phyloP scores from a whole-genome alignment of 2,888 invertebrate genomes.

The Troides aeacus region DNA sequence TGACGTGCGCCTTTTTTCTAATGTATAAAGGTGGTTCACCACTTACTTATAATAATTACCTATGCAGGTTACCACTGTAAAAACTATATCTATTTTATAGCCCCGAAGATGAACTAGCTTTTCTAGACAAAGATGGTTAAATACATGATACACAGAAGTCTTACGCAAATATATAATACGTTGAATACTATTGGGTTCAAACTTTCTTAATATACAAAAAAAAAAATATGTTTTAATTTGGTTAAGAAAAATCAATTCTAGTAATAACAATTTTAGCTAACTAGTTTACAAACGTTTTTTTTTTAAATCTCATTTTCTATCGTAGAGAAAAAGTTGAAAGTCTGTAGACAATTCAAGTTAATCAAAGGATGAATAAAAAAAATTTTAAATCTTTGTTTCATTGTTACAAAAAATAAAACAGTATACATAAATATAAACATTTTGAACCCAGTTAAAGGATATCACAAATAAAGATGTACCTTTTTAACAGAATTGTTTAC shows the following conservation, averaged over 20 bases:
- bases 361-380: background rate
- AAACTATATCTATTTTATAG: no score
- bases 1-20: no score
- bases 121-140: background rate
- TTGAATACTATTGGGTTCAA: background rate
- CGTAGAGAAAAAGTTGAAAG: background rate
- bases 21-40: no score
- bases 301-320: background rate
- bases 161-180: background rate
- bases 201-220: background rate
- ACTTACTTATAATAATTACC: no score
- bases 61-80: no score
- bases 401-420: no score
- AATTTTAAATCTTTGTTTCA: no score
- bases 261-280: slow-evolving; percentile 1
- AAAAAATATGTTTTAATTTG: background rate
- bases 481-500: no score
- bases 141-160: background rate
- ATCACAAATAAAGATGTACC: no score
- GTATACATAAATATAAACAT: no score
- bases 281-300: background rate
- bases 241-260: background rate
- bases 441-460: no score
- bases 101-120: background rate
- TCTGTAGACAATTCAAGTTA: background rate